phyloP scores from a whole-genome alignment of 2,113 vertebrate genomes.

The Cisticola juncidis region DNA sequence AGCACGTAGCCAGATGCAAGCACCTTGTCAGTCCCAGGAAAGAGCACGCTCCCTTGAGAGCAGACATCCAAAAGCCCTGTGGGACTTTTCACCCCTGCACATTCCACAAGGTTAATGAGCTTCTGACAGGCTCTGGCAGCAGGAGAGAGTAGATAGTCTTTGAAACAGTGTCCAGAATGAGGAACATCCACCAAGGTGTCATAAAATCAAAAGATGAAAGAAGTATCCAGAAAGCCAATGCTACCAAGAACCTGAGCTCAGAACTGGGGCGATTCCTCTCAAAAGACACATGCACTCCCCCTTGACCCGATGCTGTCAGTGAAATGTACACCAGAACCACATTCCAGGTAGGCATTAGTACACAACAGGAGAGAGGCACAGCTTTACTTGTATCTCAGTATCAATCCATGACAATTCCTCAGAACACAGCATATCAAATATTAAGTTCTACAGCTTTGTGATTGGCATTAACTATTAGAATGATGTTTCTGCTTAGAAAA shows the following conservation, averaged over 20 bases:
- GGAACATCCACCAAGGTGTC: neutral
- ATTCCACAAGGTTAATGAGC: neutral
- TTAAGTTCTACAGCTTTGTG: neutral
- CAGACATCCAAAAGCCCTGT: neutral
- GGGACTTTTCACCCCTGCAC: neutral
- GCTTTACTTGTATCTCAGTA: neutral
- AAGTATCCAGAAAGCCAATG: neutral
- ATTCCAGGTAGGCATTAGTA: neutral
- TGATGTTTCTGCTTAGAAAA: neutral
- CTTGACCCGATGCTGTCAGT: neutral
- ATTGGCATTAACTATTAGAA: neutral
- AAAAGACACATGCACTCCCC: neutral
- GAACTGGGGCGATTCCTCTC: neutral
- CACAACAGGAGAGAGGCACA: rapidly evolving
- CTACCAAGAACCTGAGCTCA: neutral
- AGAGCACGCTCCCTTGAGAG: neutral
- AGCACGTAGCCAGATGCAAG: neutral
- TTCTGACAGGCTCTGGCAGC: neutral
- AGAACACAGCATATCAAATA: neutral
- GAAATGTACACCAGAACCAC: neutral
- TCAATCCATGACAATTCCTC: neutral
- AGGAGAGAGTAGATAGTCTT: neutral
- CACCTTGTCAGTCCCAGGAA: neutral
- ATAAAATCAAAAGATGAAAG: neutral
- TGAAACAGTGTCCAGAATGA: neutral